Evolutionary conservation across 2,888 invertebrate species (phyloP).

Genomic region (Zygothrica quintamaculata): DNA sequence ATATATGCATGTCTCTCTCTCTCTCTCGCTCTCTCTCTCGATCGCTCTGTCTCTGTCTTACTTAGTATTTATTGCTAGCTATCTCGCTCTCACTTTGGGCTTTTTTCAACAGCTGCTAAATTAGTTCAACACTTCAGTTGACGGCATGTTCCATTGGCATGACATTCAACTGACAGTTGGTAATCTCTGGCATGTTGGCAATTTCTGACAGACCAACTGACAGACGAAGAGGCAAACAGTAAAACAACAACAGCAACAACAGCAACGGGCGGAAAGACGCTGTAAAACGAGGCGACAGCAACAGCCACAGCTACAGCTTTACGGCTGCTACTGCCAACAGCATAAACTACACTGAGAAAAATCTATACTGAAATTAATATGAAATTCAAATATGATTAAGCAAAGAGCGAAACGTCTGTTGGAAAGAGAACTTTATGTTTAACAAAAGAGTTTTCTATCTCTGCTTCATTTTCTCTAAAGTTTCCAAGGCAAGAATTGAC

Average conservation of each 20-base stretch:
- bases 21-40: slow-evolving; percentile 9
- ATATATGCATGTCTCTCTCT: slow-evolving; percentile 8
- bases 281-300: slow-evolving; percentile 28
- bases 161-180: slow-evolving; percentile 84
- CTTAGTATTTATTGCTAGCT: too few species aligned
- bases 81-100: slow-evolving; percentile 20
- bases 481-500: too few species aligned
- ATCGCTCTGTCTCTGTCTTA: slow-evolving; percentile 3
- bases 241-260: neutral
- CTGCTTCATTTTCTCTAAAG: too few species aligned
- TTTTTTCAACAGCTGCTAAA: slow-evolving; percentile 84
- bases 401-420: too few species aligned
- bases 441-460: too few species aligned
- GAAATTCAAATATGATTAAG: too few species aligned
- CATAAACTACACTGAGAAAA: slow-evolving; percentile 43
- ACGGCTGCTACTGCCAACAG: slow-evolving; percentile 34
- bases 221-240: slow-evolving; percentile 29
- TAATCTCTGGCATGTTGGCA: slow-evolving; percentile 83
- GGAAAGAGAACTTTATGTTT: too few species aligned
- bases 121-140: slow-evolving; percentile 84
- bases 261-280: slow-evolving; percentile 36
- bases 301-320: slow-evolving; percentile 30
- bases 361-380: slow-evolving; percentile 1
- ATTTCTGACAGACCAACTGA: slow-evolving; percentile 76
- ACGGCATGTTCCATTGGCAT: slow-evolving; percentile 83